These are phyloP conservation scores for Mionectes olivaceus DNA, from an alignment of 2,797 vertebrate genomes.

Conservation along the genomic window DNA sequence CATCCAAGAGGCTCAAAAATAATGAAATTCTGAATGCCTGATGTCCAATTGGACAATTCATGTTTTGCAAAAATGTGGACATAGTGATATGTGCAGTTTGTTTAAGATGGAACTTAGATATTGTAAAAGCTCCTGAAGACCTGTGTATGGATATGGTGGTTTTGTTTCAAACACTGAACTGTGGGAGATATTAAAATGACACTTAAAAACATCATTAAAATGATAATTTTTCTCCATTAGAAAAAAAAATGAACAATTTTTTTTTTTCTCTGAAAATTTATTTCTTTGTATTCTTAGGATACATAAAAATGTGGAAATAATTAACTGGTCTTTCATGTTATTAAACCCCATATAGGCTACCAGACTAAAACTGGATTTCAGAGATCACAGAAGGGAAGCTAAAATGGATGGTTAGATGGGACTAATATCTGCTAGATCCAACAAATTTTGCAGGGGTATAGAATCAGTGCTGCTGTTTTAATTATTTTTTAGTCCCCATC, in stretches of 20 bases:
- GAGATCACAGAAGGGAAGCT: not conserved
- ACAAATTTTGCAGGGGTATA: not conserved
- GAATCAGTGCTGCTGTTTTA: not conserved
- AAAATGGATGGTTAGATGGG: not conserved
- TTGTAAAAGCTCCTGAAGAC: not conserved
- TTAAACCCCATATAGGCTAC: not conserved
- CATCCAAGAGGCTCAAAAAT: not conserved
- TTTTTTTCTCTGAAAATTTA: too few relatives aligned
- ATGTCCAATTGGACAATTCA: not conserved
- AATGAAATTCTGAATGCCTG: constrained; percentile 14
- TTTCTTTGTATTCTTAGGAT: not conserved
- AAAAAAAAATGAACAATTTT: not conserved
- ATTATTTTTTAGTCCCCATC: not conserved
- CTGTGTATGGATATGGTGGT: not conserved
- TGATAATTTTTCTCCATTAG: not conserved
- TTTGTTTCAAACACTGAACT: not conserved
- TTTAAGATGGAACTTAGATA: not conserved
- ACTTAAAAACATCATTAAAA: not conserved
- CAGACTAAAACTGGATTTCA: not conserved
- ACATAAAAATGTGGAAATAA: not conserved
- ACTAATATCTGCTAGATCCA: not conserved
- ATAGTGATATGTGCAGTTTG: not conserved
- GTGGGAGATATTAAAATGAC: not conserved
- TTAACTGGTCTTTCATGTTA: not conserved
- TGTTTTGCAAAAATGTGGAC: not conserved